These are phyloP conservation scores for Nothobranchius kuhntae DNA, from an alignment of 2,113 vertebrate genomes.

Conservation along the genomic window DNA sequence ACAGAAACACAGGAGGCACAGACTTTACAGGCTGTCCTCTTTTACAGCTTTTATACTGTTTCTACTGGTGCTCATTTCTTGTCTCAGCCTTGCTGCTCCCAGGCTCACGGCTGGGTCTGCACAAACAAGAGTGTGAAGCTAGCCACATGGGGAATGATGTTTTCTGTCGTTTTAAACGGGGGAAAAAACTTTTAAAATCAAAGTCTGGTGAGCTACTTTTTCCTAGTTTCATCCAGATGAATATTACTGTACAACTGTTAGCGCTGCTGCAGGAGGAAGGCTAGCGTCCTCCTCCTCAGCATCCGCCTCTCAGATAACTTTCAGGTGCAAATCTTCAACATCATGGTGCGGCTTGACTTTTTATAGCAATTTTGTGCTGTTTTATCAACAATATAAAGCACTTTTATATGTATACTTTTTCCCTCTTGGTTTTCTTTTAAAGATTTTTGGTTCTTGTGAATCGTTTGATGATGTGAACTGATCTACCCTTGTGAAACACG, in stretches of 20 bases:
- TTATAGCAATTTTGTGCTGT: conserved; percentile 84
- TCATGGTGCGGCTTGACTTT: conserved; percentile 84
- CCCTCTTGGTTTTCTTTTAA: conserved; percentile 49
- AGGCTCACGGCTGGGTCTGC: conserved; percentile 70
- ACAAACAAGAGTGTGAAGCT: conserved; percentile 74
- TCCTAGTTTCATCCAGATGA: conserved; percentile 80
- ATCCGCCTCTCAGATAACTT: conserved; percentile 65
- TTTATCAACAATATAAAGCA: conserved; percentile 83
- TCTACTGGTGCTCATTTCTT: conserved; percentile 86
- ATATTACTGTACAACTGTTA: conserved; percentile 84
- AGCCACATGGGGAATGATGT: conserved; percentile 82
- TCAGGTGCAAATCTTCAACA: conserved; percentile 80
- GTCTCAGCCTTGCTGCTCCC: conserved; percentile 76
- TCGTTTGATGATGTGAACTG: conserved; percentile 83
- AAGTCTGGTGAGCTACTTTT: conserved; percentile 80
- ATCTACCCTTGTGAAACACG: conserved; percentile 68
- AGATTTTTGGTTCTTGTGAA: conserved; percentile 72
- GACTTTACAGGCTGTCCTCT: conserved; percentile 52
- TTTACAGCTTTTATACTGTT: conserved; percentile 76
- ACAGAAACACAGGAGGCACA: conserved; percentile 18
- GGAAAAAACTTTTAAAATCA: conserved; percentile 62
- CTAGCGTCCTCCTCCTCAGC: conserved; percentile 47
- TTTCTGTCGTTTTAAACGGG: conserved; percentile 74
- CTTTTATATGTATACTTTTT: conserved; percentile 82
- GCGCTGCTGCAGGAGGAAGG: conserved; percentile 46